phyloP scores from a whole-genome alignment of 2,113 vertebrate genomes.

The Triplophysa dalaica region DNA sequence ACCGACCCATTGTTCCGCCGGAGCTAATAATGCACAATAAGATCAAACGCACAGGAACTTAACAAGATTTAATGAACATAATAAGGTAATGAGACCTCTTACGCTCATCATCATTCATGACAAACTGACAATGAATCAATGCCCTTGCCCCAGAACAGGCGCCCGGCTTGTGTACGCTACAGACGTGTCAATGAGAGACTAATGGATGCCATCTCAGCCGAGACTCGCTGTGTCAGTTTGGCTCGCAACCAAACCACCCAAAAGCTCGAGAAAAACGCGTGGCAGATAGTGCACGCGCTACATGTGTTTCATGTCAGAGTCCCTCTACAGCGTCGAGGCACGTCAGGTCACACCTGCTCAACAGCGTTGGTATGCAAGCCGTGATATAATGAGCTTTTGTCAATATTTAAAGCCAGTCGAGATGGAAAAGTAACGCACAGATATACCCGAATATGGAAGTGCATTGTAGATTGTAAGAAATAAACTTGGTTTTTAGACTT shows the following conservation, averaged over 20 bases:
- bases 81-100: constrained; percentile 56
- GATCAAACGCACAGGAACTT: constrained; percentile 54
- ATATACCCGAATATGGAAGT: neutral
- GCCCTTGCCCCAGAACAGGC: constrained; percentile 38
- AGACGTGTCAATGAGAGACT: constrained; percentile 44
- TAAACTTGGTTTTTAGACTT: neutral
- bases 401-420: constrained; percentile 11
- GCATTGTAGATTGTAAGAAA: neutral
- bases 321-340: neutral
- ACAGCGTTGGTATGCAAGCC: neutral
- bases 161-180: constrained; percentile 28
- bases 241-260: constrained; percentile 38
- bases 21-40: constrained; percentile 51
- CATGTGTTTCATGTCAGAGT: constrained; percentile 47
- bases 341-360: constrained; percentile 39
- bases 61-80: constrained; percentile 60
- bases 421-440: constrained; percentile 1
- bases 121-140: constrained; percentile 55
- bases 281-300: constrained; percentile 29
- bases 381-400: constrained; percentile 29
- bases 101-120: constrained; percentile 50
- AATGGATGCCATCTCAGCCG: constrained; percentile 38
- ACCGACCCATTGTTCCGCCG: constrained; percentile 29
- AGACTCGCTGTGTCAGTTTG: constrained; percentile 45
- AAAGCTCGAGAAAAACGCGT: constrained; percentile 18